phyloP scores from a whole-genome alignment of 2,797 vertebrate species.

The Micrastur ruficollis region DNA sequence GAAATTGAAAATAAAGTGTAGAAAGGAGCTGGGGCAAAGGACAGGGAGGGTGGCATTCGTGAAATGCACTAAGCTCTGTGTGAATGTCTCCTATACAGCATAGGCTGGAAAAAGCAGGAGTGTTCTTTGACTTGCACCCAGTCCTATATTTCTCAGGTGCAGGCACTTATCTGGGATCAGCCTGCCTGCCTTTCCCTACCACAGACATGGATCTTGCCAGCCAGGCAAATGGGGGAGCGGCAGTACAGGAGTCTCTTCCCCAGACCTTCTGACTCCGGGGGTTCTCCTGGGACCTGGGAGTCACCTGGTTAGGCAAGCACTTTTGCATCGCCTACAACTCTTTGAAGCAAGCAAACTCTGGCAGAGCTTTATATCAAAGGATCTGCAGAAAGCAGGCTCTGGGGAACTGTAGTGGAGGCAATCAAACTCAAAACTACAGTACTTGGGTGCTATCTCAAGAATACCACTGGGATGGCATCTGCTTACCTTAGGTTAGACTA shows the following conservation, averaged over 20 bases:
- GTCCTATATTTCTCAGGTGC: neutral
- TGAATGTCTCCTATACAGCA: neutral
- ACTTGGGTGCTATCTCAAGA: neutral
- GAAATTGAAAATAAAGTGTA: neutral
- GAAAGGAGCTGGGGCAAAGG: neutral
- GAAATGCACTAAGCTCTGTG: neutral
- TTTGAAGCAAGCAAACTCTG: neutral
- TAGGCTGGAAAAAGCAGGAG: neutral
- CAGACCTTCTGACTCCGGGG: accelerated
- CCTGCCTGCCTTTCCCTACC: neutral
- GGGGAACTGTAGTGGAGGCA: neutral
- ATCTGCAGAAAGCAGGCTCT: neutral
- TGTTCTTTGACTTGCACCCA: neutral
- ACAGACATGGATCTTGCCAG: neutral
- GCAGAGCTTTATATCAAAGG: neutral
- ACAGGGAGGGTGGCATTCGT: neutral
- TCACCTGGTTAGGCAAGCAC: neutral
- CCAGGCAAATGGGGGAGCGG: neutral
- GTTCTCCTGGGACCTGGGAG: no score
- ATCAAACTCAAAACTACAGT: neutral
- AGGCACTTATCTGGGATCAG: neutral
- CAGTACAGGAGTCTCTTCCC: neutral
- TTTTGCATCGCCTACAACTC: neutral
- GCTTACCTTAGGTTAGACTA: neutral
- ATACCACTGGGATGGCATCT: neutral